phyloP scores from a whole-genome alignment of 2,888 invertebrate species.

The Monoplex corrugatus region DNA sequence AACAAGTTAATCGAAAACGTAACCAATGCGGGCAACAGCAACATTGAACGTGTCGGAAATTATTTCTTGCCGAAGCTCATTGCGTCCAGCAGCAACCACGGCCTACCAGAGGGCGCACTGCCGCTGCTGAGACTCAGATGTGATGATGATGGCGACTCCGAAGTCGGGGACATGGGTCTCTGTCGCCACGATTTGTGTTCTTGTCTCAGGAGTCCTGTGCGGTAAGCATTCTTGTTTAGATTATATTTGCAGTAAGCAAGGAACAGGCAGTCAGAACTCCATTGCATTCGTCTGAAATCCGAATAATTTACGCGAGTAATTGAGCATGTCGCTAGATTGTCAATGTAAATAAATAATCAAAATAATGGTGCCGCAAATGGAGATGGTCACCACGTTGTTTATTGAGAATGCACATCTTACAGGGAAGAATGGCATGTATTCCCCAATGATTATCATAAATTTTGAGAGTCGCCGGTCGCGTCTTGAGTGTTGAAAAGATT shows the following conservation, averaged over 20 bases:
- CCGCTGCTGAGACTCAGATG: not conserved
- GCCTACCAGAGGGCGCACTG: constrained; percentile 38
- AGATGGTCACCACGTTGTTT: too few species aligned
- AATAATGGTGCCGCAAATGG: too few species aligned
- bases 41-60: not conserved
- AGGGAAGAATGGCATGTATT: too few species aligned
- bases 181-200: constrained; percentile 36
- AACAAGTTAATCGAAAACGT: too few species aligned
- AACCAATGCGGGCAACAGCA: not conserved
- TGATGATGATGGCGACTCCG: constrained; percentile 42
- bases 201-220: constrained; percentile 23
- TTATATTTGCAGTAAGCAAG: not conserved
- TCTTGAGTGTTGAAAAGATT: too few species aligned
- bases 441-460: constrained; percentile 4
- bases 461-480: not conserved
- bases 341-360: not conserved
- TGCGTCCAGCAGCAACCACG: constrained; percentile 16
- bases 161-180: constrained; percentile 21
- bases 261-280: not conserved
- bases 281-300: not conserved
- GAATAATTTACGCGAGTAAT: not conserved
- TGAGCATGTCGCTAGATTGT: not conserved
- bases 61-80: too few species aligned
- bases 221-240: constrained; percentile 15
- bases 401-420: too few species aligned